Percentiles rank a stretch among this genome's conserved stretches.
Evolutionary conservation across 2,888 invertebrate genomes (phyloP).

Genomic region (Falcaria lacertinaria): DNA sequence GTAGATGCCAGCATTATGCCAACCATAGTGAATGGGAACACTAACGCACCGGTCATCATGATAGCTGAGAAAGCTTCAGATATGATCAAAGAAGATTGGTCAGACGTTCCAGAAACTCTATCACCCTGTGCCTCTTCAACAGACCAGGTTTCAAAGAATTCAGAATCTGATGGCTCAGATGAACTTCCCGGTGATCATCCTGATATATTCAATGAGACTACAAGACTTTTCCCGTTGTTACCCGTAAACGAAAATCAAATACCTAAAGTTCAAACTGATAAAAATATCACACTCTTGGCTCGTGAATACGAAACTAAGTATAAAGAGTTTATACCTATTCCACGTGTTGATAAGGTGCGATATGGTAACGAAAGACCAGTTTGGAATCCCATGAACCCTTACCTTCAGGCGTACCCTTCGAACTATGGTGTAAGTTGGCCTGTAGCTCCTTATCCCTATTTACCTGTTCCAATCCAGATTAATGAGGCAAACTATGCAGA

Average conservation of each 20-base stretch:
- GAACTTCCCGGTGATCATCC: constrained; percentile 18
- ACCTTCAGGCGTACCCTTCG: neutral
- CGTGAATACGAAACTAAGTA: constrained; percentile 13
- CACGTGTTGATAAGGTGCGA: neutral
- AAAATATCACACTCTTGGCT: constrained; percentile 9
- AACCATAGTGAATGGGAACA: constrained; percentile 87
- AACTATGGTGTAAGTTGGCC: constrained; percentile 6
- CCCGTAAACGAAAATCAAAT: constrained; percentile 14
- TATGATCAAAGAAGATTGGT: constrained; percentile 89
- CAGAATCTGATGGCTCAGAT: constrained; percentile 23
- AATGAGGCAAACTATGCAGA: neutral
- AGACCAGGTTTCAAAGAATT: constrained; percentile 20
- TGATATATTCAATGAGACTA: constrained; percentile 57
- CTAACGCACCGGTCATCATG: constrained; percentile 91
- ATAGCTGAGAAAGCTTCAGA: constrained; percentile 91
- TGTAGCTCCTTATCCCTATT: neutral
- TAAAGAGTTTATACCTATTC: constrained; percentile 4
- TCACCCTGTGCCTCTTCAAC: constrained; percentile 23
- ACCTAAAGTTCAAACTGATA: constrained; percentile 1
- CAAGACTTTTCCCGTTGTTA: constrained; percentile 44
- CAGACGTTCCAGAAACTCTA: constrained; percentile 19
- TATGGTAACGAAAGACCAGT: neutral
- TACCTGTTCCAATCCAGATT: neutral
- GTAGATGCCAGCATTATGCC: constrained; percentile 93
- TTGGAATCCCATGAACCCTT: neutral